Conservation (phyloP, 2,888 invertebrate genomes). For the Tachystola acroxantha region DNA sequence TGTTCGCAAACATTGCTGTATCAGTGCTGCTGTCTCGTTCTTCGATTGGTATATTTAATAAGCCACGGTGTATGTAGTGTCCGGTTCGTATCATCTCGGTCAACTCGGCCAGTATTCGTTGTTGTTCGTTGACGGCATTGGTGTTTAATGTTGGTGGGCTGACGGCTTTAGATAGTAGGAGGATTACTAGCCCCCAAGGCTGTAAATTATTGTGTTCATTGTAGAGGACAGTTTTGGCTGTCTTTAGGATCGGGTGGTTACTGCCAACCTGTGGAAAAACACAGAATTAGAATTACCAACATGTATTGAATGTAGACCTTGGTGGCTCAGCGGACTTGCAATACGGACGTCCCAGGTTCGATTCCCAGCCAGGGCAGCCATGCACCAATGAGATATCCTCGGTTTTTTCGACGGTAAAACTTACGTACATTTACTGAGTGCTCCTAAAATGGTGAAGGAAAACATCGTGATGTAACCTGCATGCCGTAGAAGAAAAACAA, state of each 20-base stretch:
- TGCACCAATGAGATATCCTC: too few relatives aligned
- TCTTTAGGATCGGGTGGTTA: conserved; percentile 91
- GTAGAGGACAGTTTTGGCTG: conserved; percentile 88
- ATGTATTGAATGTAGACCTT: too few relatives aligned
- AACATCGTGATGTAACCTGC: too few relatives aligned
- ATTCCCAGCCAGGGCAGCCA: too few relatives aligned
- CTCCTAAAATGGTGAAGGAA: too few relatives aligned
- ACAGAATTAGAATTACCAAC: too few relatives aligned
- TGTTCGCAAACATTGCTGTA: conserved; percentile 91
- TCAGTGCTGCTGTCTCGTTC: conserved; percentile 74
- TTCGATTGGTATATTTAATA: conserved; percentile 63
- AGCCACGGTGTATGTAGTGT: conserved; percentile 86
- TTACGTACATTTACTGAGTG: too few relatives aligned
- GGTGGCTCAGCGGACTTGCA: too few relatives aligned
- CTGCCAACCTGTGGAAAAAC: conserved; percentile 81
- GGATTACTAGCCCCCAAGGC: conserved; percentile 90
- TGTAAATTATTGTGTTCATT: conserved; percentile 91
- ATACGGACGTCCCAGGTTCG: too few relatives aligned
- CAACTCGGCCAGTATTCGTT: conserved; percentile 78
- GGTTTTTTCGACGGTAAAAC: too few relatives aligned
- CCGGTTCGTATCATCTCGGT: conserved; percentile 94
- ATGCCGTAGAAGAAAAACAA: too few relatives aligned
- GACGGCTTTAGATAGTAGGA: conserved; percentile 87
- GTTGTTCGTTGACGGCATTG: conserved; percentile 74
- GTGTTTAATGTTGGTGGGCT: conserved; percentile 77